phyloP scores from a whole-genome alignment of 2,797 vertebrate species.

The Gymnoscopelus braueri region DNA sequence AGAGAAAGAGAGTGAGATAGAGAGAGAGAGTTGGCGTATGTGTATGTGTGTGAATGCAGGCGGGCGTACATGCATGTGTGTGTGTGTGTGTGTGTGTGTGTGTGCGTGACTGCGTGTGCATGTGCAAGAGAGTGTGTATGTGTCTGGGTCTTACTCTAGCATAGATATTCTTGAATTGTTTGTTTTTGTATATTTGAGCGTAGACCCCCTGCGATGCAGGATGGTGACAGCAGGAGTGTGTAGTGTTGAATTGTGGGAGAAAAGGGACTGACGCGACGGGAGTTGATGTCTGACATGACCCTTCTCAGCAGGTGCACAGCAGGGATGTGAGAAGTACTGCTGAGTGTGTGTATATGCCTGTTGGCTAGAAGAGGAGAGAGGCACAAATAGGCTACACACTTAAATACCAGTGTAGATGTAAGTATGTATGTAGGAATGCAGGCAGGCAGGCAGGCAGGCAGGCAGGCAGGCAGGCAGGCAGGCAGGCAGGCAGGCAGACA shows the following conservation, averaged over 20 bases:
- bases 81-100: conserved; percentile 41
- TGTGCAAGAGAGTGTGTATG: conserved; percentile 19
- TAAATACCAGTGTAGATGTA: too few relatives aligned
- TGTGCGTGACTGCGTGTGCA: conserved; percentile 46
- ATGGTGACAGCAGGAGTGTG: conserved; percentile 83
- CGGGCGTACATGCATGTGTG: conserved; percentile 30
- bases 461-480: too few relatives aligned
- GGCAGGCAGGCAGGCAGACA: too few relatives aligned
- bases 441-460: too few relatives aligned
- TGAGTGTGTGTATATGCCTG: conserved; percentile 44
- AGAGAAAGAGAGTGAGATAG: conserved; percentile 36
- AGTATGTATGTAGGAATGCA: too few relatives aligned
- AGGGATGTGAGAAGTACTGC: conserved; percentile 73
- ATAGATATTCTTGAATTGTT: conserved; percentile 55
- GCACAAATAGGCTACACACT: too few relatives aligned
- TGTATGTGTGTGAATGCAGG: background rate
- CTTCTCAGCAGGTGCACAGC: conserved; percentile 81
- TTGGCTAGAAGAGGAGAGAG: too few relatives aligned
- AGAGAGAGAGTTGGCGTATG: too few relatives aligned
- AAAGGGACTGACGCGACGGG: conserved; percentile 84
- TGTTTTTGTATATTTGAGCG: conserved; percentile 57
- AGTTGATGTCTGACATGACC: conserved; percentile 91
- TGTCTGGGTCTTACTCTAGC: background rate
- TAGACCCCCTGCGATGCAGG: conserved; percentile 66
- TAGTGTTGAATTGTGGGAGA: conserved; percentile 83